phyloP scores from a whole-genome alignment of 2,888 invertebrate species.

The Coelopa pilipes region DNA sequence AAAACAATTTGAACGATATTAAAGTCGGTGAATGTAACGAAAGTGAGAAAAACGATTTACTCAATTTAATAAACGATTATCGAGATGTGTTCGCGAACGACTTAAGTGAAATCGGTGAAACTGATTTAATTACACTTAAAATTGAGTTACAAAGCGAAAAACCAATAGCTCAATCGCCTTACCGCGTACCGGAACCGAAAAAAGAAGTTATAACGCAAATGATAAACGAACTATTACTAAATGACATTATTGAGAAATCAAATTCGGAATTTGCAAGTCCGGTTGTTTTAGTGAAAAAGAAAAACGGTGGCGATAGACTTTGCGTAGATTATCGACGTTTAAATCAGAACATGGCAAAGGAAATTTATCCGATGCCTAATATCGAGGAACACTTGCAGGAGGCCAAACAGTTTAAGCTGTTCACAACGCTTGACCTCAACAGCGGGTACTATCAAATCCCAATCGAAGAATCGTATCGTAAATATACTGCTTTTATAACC shows the following conservation, averaged over 20 bases:
- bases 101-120: constrained; percentile 35
- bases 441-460: constrained; percentile 31
- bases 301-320: constrained; percentile 20
- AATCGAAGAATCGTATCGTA: constrained; percentile 1
- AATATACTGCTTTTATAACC: constrained; percentile 32
- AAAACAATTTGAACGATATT: too few species aligned
- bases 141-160: constrained; percentile 29
- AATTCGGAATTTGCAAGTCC: constrained; percentile 20
- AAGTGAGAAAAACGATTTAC: background rate
- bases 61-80: background rate
- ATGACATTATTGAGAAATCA: constrained; percentile 30
- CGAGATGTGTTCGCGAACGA: constrained; percentile 25
- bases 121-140: constrained; percentile 24
- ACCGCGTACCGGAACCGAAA: constrained; percentile 36
- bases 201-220: constrained; percentile 27
- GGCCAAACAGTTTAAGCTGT: constrained; percentile 27
- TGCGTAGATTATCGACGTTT: constrained; percentile 24
- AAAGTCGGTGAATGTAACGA: too few species aligned
- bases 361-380: constrained; percentile 36
- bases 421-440: constrained; percentile 29
- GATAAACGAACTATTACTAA: constrained; percentile 30
- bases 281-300: constrained; percentile 11
- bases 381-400: constrained; percentile 35
- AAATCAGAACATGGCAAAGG: background rate
- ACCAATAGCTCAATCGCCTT: constrained; percentile 30